phyloP scores from a whole-genome alignment of 2,888 invertebrate species.

The Hyposoter didymator region DNA sequence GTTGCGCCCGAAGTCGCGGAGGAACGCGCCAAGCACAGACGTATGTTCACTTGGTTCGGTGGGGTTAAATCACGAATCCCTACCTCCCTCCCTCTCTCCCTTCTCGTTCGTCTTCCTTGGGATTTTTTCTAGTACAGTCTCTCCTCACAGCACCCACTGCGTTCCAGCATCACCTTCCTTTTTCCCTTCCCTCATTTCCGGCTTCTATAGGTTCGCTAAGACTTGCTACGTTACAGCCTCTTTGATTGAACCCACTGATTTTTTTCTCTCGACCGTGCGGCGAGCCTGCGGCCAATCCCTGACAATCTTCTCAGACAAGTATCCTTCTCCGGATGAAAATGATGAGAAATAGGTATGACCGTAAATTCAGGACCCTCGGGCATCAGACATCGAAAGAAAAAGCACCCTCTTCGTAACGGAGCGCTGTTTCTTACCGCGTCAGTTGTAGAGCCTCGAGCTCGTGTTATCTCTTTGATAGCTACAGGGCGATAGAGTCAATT shows the following conservation, averaged over 20 bases:
- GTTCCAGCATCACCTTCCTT: conserved; percentile 22
- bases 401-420: background rate
- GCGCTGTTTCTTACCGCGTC: background rate
- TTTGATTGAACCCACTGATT: conserved; percentile 26
- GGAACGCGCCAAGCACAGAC: conserved; percentile 51
- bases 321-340: conserved; percentile 44
- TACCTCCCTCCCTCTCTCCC: background rate
- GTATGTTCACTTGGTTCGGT: conserved; percentile 13
- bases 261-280: conserved; percentile 10
- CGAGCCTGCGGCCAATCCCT: conserved; percentile 25
- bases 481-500: background rate
- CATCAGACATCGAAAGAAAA: background rate
- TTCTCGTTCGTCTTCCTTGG: background rate
- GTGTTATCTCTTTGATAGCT: background rate
- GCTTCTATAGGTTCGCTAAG: conserved; percentile 17
- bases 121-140: conserved; percentile 37
- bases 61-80: conserved; percentile 30
- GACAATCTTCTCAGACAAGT: conserved; percentile 50
- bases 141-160: background rate
- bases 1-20: conserved; percentile 76
- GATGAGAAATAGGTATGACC: conserved; percentile 48
- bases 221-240: conserved; percentile 2
- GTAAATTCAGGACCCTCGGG: background rate
- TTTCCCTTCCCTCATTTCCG: conserved; percentile 45
- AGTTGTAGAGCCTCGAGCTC: background rate